Evolutionary conservation across 2,888 invertebrate genomes (phyloP).

Genomic region (Cataglyphis rosenhaueri): DNA sequence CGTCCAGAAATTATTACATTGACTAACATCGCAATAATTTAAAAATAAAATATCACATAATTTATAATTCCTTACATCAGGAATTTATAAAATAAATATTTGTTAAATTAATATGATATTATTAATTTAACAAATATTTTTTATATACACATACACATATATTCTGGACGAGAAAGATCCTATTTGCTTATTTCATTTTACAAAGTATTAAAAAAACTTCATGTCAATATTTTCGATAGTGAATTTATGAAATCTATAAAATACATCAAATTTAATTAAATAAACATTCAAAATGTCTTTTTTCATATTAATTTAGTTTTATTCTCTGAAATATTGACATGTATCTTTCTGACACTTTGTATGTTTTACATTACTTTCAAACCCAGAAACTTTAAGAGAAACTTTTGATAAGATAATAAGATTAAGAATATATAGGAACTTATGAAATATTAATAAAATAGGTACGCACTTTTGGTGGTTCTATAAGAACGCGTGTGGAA

Average conservation of each 20-base stretch:
- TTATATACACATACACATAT: neutral
- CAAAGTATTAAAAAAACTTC: neutral
- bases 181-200: slow-evolving; percentile 28
- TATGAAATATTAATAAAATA: slow-evolving; percentile 78
- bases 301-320: neutral
- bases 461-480: slow-evolving; percentile 92
- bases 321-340: slow-evolving; percentile 8
- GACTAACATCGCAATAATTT: neutral
- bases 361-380: slow-evolving; percentile 2
- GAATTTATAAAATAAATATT: neutral
- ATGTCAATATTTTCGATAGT: slow-evolving; percentile 5
- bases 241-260: slow-evolving; percentile 9
- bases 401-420: slow-evolving; percentile 28
- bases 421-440: slow-evolving; percentile 44
- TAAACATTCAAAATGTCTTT: neutral
- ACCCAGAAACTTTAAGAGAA: slow-evolving; percentile 76
- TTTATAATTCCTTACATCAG: neutral
- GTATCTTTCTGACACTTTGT: neutral
- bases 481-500: slow-evolving; percentile 92
- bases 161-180: slow-evolving; percentile 29
- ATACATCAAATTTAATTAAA: neutral
- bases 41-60: slow-evolving; percentile 7
- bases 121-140: neutral
- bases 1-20: slow-evolving; percentile 15
- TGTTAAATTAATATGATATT: neutral